Base-by-base conservation (phyloP, 2,797 vertebrate genomes). In the Caiman crocodilus region DNA sequence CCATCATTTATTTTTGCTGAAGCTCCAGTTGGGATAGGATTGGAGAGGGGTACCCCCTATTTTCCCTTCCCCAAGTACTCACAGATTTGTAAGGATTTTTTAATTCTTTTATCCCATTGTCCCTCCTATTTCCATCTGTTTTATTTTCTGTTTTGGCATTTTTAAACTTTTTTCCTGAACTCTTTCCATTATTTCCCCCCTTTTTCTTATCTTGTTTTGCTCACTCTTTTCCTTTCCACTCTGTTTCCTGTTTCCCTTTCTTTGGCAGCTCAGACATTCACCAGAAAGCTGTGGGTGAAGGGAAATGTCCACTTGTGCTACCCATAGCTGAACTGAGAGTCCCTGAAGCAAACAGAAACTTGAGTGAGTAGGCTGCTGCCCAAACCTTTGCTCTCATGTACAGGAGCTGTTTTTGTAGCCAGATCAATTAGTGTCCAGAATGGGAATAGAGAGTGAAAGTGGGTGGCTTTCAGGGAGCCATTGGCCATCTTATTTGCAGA, bases 401-500 rank as follows among this genome's bases (percentile, higher is more conserved):
- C 83, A 64, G 25, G 58, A 85, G 58, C 32, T 58, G 21, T 28
- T 92, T 88, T 78, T 89, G 35, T 85, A 92, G 55, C 57, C 57
- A 55, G 18, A 1, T 1, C 79, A 13, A 23, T 12, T 84, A 64
- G 67, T 18, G 74, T 88, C 94, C 84, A 79, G 83, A 61, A 57
- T 5, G 28, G 82, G 65, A 81, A 65, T 0, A 1, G 77, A 77
- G 67, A 91, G 90, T 85, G 87, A 93, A 95, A 92, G 92, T 85
- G 26, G 75, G 85, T 91, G 87, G 78, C 63, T 91, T 76, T 75
- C 57, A 79, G 80, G 63, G 94, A 92, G 84, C 82, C 63, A 25
- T 55, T 79, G 79, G 75, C 67, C 79, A 92, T 76, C 30, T 73
- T 92, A 80, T 88, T 50, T 32, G 77, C 89, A 94, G 73, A 42